These are phyloP conservation scores for Myocastor coypus DNA, from an alignment of 2,113 vertebrate species.

Conservation along the genomic window DNA sequence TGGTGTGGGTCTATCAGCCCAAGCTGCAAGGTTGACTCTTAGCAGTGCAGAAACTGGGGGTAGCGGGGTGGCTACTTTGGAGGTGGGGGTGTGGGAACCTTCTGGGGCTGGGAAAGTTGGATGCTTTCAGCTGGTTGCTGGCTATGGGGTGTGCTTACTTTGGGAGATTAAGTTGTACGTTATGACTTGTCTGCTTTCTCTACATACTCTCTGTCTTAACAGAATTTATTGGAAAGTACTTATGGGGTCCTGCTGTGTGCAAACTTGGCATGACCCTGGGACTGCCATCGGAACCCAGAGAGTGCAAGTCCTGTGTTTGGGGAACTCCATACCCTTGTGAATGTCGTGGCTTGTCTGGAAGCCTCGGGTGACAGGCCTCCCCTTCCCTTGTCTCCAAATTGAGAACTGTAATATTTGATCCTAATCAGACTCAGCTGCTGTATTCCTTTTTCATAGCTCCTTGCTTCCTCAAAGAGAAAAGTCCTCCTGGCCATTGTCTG, in stretches of 20 bases:
- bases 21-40: not conserved
- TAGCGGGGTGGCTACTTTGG: not conserved
- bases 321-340: rapidly evolving
- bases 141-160: not conserved
- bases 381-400: not conserved
- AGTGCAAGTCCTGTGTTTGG: too few relatives aligned
- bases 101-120: not conserved
- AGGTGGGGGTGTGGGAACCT: not conserved
- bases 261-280: not conserved
- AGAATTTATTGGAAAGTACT: not conserved
- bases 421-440: not conserved
- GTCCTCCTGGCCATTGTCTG: not conserved
- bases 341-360: not conserved
- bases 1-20: not conserved
- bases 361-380: not conserved
- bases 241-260: not conserved
- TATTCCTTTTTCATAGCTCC: not conserved
- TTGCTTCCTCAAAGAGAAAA: not conserved
- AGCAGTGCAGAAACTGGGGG: not conserved
- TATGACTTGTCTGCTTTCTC: not conserved
- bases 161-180: not conserved
- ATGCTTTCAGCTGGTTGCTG: not conserved
- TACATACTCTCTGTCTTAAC: not conserved
- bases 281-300: not conserved
- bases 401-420: not conserved